Base-by-base conservation (phyloP, 2,797 vertebrate species). In the Streptopelia turtur region DNA sequence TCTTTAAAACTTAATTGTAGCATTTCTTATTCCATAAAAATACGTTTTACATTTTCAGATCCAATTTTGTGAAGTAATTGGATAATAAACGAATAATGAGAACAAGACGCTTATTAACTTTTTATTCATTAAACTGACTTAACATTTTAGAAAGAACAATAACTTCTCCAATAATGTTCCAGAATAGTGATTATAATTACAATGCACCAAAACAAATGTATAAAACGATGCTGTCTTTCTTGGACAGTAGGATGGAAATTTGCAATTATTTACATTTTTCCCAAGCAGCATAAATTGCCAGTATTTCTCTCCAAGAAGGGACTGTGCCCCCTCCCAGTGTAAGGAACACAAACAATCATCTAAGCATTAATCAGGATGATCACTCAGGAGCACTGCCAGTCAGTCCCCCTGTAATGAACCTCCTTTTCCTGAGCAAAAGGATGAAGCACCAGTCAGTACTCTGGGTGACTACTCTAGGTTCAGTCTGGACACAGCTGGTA, bases 231-330 rank as follows among this genome's bases (percentile, higher is more conserved):
- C 59, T 87, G 74, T 72, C 90, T 89, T 83, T 96, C 93, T 95
- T 96, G 95, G 95, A 96, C 4, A 6, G 65, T 66, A 76, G 85
- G 74, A 94, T 94, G 96, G 96, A 96, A 96, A 96, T 82, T 83
- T 76, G 60, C 53, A 47, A 65, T 70, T 90, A 91, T 91, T 96
- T 96, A 91, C 80, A 74, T 95, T 94, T 95, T 95, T 41, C 24
- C 30, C 0, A 0, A 60, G 66, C 80, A 91, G 59, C n/a, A 88
- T 33, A 89, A 87, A 86, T 13, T 28, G 60, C 49, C 79, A 89
- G 64, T 0, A 0, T 60, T 76, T 81, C 65, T 91, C 24, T 86
- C 80, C 45, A 30, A 87, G 56, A 45, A 77, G 76, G 41, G 31
- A 49, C 16, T 16, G 47, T 76, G 22, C 25, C 55, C 61, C 28